Evolutionary conservation across 2,888 invertebrate genomes (phyloP).

Genomic region (Microplitis deprimator): DNA sequence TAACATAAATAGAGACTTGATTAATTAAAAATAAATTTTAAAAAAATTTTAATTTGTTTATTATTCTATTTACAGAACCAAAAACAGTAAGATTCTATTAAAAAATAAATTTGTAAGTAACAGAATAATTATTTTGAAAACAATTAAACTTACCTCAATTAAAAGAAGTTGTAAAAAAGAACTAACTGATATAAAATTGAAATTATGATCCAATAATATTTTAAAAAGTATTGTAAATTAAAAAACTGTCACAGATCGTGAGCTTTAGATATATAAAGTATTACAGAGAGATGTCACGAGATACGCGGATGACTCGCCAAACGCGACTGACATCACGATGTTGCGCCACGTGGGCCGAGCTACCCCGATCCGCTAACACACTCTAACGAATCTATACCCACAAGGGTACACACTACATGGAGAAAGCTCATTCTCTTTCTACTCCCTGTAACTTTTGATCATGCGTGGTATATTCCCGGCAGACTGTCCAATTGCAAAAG

Average conservation of each 20-base stretch:
- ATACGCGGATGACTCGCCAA: slow-evolving; percentile 60
- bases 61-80: not conserved
- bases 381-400: slow-evolving; percentile 38
- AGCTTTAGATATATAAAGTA: not conserved
- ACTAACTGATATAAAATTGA: not conserved
- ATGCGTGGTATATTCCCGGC: slow-evolving; percentile 23
- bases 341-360: slow-evolving; percentile 66
- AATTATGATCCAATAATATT: not conserved
- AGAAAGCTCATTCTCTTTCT: slow-evolving; percentile 12
- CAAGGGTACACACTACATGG: slow-evolving; percentile 22
- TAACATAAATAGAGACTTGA: not conserved
- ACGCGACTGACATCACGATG: slow-evolving; percentile 67
- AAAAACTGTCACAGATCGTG: slow-evolving; percentile 15
- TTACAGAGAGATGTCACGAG: slow-evolving; percentile 36
- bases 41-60: not conserved
- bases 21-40: not conserved
- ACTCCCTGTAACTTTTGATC: slow-evolving; percentile 10
- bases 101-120: not conserved
- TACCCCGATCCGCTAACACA: slow-evolving; percentile 55
- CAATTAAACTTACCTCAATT: not conserved
- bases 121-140: not conserved
- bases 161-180: not conserved
- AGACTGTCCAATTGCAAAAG: not conserved
- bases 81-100: not conserved
- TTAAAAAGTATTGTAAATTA: not conserved